Base-by-base conservation (phyloP, 2,113 vertebrate species). In the Lonchura striata region DNA sequence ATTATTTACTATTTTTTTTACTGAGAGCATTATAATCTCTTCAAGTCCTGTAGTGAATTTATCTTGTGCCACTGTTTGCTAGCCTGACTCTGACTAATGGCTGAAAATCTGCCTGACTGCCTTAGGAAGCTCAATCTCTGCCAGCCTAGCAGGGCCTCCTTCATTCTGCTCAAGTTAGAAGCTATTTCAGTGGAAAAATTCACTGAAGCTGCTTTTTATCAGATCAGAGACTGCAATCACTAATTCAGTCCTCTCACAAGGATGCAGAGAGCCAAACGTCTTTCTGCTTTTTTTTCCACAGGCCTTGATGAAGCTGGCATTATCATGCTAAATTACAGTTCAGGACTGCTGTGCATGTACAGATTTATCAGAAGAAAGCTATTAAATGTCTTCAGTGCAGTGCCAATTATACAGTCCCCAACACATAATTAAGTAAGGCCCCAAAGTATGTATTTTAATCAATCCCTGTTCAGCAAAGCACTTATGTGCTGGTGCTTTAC, bases 381-480 rank as follows among this genome's bases (percentile, higher is more conserved):
- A 88, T 88, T 92, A 63, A 59, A 50, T 31, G 15, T 28, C 59
- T 74, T 77, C 75, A 77, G 59, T 37, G 37, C 11, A 2, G 21
- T 69, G 53, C 42, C 66, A 86, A 86, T 95, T 93, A 88, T 66
- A 44, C 75, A 88, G 47, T 47, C 53, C 56, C 72, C 74, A 87
- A 95, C 88, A 96, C 68, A 77, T 88, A 96, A 95, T 88, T 97
- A 94, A 70, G 81, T 80, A 31, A 80, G 87, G 84, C 86, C 89
- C 90, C 65, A 92, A 91, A 96, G 87, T 61, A 88, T 28, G 56
- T 88, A 63, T 90, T 94, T 94, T 94, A 97, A 93, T 94, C 72
- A 86, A 78, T 52, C 83, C 53, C 91, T 52, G 24, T 64, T 92
- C 82, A 94, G 82, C 92, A 93, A 71, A 93, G 81, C 78, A 86